Percentiles rank a stretch among this genome's conserved stretches.
Evolutionary conservation across 1,140 invertebrate genomes (phyloP).

Genomic region (Alviniconcha marisindica): DNA sequence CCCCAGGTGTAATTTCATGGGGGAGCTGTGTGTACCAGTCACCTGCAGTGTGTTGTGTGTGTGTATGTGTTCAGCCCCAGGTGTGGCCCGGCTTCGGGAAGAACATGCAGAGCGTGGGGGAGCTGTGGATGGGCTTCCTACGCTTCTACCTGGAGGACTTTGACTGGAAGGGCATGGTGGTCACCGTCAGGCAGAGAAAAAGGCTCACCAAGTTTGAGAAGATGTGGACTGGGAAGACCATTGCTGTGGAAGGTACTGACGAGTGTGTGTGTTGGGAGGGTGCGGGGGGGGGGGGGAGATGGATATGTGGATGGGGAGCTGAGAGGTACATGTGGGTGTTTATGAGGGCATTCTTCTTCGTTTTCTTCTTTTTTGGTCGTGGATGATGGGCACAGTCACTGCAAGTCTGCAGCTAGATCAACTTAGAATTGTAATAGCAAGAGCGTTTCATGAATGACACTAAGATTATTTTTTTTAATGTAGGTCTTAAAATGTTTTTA

Average conservation of each 20-base stretch:
- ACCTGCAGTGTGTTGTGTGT: too few relatives aligned
- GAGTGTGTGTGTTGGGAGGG: not conserved
- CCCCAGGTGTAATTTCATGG: too few relatives aligned
- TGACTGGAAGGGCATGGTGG: slow-evolving; percentile 78
- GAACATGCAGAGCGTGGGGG: slow-evolving; percentile 77
- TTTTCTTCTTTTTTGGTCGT: not conserved
- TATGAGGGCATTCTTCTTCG: not conserved
- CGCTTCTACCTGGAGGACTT: slow-evolving; percentile 80
- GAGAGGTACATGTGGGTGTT: not conserved
- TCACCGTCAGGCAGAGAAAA: slow-evolving; percentile 78
- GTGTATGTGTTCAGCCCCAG: slow-evolving; percentile 67
- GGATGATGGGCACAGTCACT: too few relatives aligned
- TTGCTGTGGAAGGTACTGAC: slow-evolving; percentile 80
- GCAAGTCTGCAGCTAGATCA: too few relatives aligned
- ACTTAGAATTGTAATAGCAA: too few relatives aligned
- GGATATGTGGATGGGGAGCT: not conserved
- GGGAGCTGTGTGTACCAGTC: too few relatives aligned
- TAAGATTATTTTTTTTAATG: too few relatives aligned
- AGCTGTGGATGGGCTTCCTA: slow-evolving; percentile 80
- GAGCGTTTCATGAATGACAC: too few relatives aligned
- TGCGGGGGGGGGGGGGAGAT: not conserved
- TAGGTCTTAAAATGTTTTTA: too few relatives aligned
- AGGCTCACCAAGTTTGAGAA: slow-evolving; percentile 79
- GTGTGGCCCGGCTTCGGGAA: slow-evolving; percentile 77
- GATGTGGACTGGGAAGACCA: slow-evolving; percentile 79